Base-by-base conservation (phyloP, 2,797 vertebrate genomes). In the Xiphophorus birchmanni region DNA sequence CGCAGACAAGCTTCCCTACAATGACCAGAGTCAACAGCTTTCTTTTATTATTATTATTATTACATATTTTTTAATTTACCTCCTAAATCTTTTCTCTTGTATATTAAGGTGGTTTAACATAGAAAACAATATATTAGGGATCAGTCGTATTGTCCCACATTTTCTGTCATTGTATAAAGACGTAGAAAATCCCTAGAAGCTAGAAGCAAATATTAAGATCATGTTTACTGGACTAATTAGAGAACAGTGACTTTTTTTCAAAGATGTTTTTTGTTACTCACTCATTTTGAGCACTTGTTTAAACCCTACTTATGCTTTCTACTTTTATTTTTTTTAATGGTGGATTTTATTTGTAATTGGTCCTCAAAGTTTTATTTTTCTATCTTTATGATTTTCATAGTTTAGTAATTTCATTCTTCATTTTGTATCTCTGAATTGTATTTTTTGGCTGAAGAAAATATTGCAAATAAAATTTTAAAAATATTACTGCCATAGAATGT, bases 1-100 rank as follows among this genome's bases (percentile, higher is more conserved):
- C 87, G 77, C 82, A 88, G 67, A 47, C 74, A 42, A 35, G 87
- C 80, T 3, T 44, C 60, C 40, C 79, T 91, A 13, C 82, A 84
- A 76, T 87, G 77, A 89, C 42, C 40, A 11, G 2, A 42, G 10
- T 94, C 9, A 77, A 0, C 15, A 17, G 17, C 17, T 65, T 9
- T 37, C 35, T 15, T 17, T 54, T 9, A 23, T 9, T 52, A 9
- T 23, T 52, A 23, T 23, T 23, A 7, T 50, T 48, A 2, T 48
- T 50, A 5, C 17, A 32, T 32, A 32, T 32, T 32, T 8, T 58
- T 1, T 40, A 0, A 48, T 18, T 29, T n/a, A 29, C 42, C 26
- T 47, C 13, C 15, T 2, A 1, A 35, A 21, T 45, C 12, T 10
- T 58, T 45, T 67, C 0, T 67, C 6, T 29, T 47, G 21, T 74